Percentiles rank a stretch among this genome's conserved stretches.
Evolutionary conservation across 2,113 vertebrate species (phyloP).

Genomic region (Felis catus): F.catus_Fca126_mat1.0 CM031417.1:68735001-68735500

Average conservation of each 20-base stretch:
- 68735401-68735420: constrained; percentile 9
- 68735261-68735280: constrained; percentile 68
- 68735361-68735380: constrained; percentile 55
- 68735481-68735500: not conserved
- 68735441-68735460: constrained; percentile 38
- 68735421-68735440: constrained; percentile 47
- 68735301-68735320: constrained; percentile 64
- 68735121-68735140: not conserved
- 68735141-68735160: not conserved
- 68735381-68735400: constrained; percentile 24
- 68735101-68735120: not conserved
- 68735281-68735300: constrained; percentile 63
- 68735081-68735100: not conserved
- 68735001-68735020: not conserved
- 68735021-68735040: not conserved
- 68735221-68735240: constrained; percentile 22
- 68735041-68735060: not conserved
- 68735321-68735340: not conserved
- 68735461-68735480: not conserved
- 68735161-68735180: not conserved
- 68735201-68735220: constrained; percentile 27
- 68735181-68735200: not conserved
- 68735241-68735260: not conserved
- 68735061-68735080: not conserved
- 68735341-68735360: not conserved